Evolutionary conservation across 2,797 vertebrate genomes (phyloP), one percentile per base, ranked within the genome.

Genomic region (Melanotaenia nigrans): DNA sequence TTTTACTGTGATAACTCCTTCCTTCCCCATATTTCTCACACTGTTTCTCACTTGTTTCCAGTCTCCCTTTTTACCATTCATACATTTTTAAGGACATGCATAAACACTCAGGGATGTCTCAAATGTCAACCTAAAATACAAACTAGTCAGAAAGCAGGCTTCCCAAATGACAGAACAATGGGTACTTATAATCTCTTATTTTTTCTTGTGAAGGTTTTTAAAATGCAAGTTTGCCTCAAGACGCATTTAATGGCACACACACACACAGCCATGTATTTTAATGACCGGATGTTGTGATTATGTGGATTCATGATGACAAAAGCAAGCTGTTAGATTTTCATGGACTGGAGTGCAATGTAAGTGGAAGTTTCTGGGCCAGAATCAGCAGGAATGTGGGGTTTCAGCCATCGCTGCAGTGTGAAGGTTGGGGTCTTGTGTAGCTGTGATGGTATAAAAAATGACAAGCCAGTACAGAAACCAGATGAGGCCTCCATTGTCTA

Each of bases 401-500:
- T 78, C 8, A 0, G 53, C 20, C 28, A 13, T 24, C 11, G 22
- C 24, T 65, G 51, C 18, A 25, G 35, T 58, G 36, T 40, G 22
- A 5, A 73, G 71, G 61, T 83, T 57, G 40, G 81, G 67, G 77
- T 85, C 68, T 84, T 65, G 38, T 71, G 66, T 18, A 63, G 75
- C 55, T 82, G 45, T 56, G 65, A 49, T 60, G 40, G 70, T 60
- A 87, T 86, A 59, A 83, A 73, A 81, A 68, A 90, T 85, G 83
- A 89, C 81, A 87, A 78, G 80, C 63, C 65, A 60, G 60, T 79
- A 82, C 68, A 88, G 61, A 85, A 93, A 90, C 83, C 90, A 93
- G 88, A 92, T 85, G 87, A 88, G 40, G 68, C 73, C 74, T 78
- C 74, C 65, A 78, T 79, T 86, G 77, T 85, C 82, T 79, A 85